Base-by-base conservation (phyloP, 2,888 invertebrate species). In the Himalopsyche kuldschensis region DNA sequence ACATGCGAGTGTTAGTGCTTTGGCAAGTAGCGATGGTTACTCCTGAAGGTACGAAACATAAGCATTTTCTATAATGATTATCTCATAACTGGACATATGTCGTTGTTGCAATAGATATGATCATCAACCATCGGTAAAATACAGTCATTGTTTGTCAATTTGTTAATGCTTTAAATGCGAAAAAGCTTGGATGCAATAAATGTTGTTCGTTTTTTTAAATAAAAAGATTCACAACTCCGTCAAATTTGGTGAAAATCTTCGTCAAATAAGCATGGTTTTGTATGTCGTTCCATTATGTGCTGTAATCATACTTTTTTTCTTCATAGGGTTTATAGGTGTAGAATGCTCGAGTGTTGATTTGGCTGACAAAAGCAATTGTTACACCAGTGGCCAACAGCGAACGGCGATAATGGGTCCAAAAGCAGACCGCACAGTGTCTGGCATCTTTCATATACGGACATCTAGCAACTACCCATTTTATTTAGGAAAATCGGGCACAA, bases 11-110 rank as follows among this genome's bases (percentile, higher is more conserved):
- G 0, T 47, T 85, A 8, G 30, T 79, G 1, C 41, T 82, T 32
- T 85, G 85, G 85, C 75, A 41, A 17, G 69, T 11, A n/a, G 32
- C 85, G 0, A 30, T 85, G 4, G n/a, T 30, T 20, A n/a, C 79
- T 69, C 63, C 69, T 1, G 27, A 85, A 31, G 55, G 55, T 55
- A 24, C 15, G 35, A 8, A 35, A 8, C 41, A 41, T 15, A 15
- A 15, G 1, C 41, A 41, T 6, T 15, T n/a, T n/a, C n/a, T n/a
- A n/a, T 3, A 15, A n/a, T n/a, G n/a, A n/a, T n/a, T n/a, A n/a
- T n/a, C n/a, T n/a, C n/a, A n/a, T n/a, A n/a, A n/a, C n/a, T n/a
- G n/a, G n/a, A n/a, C n/a, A n/a, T n/a, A n/a, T n/a, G n/a, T n/a
- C n/a, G n/a, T n/a, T n/a, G n/a, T n/a, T n/a, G n/a, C n/a, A n/a